Conservation (phyloP, 2,888 invertebrate species). For the Drosophila mettleri region DNA sequence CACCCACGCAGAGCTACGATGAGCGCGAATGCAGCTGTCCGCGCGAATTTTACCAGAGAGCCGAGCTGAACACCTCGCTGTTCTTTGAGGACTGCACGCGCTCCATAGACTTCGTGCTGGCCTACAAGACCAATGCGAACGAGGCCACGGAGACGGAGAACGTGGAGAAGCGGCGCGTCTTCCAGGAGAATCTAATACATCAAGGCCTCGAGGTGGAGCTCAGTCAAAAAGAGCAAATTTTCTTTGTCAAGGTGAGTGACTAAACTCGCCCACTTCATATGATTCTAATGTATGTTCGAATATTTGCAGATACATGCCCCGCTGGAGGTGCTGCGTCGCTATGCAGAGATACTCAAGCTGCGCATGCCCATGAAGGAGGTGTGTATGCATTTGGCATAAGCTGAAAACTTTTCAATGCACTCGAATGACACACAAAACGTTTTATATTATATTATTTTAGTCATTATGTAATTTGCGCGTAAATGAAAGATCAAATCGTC, state of each 20-base stretch:
- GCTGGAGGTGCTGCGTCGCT: constrained; percentile 91
- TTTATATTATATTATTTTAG: constrained; percentile 63
- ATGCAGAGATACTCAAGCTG: constrained; percentile 95
- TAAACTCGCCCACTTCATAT: no score
- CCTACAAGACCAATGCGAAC: constrained; percentile 89
- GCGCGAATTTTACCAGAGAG: constrained; percentile 67
- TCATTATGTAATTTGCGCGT: constrained; percentile 73
- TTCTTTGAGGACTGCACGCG: constrained; percentile 90
- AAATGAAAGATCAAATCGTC: constrained; percentile 87
- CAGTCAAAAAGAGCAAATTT: constrained; percentile 88
- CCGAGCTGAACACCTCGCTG: constrained; percentile 85
- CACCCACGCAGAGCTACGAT: constrained; percentile 60
- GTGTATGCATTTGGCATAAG: constrained; percentile 54
- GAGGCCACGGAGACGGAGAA: constrained; percentile 83
- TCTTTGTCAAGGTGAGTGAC: constrained; percentile 90
- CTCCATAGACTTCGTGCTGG: constrained; percentile 92
- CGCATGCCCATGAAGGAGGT: constrained; percentile 97
- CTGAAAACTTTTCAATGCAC: neutral
- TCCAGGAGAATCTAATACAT: constrained; percentile 89
- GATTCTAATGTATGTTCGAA: neutral
- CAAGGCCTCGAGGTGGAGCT: constrained; percentile 91
- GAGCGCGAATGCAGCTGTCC: constrained; percentile 76
- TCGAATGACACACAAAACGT: constrained; percentile 10
- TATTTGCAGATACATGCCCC: constrained; percentile 93
- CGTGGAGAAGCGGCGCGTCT: constrained; percentile 87